Conservation (phyloP, 2,797 vertebrate genomes). For the Pseudochromis fuscus region DNA sequence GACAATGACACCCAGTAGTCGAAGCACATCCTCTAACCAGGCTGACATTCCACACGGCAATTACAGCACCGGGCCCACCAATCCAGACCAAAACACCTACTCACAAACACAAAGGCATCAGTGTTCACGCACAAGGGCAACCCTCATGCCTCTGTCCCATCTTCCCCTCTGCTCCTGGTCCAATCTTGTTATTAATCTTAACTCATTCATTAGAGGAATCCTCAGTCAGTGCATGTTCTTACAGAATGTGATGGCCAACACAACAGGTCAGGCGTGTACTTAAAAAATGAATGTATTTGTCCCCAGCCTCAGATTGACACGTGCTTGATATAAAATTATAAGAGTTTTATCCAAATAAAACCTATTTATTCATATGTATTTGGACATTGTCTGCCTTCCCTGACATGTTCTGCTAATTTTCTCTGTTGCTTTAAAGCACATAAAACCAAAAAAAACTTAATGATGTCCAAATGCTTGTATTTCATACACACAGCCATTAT, state of each 20-base stretch:
- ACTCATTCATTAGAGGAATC: constrained; percentile 80
- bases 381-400: constrained; percentile 15
- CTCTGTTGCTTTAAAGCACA: constrained; percentile 64
- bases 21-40: constrained; percentile 78
- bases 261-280: constrained; percentile 43
- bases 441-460: constrained; percentile 64
- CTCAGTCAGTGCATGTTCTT: constrained; percentile 72
- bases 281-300: too few species aligned
- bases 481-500: constrained; percentile 71
- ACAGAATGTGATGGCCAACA: constrained; percentile 71
- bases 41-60: constrained; percentile 84
- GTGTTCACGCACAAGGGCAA: constrained; percentile 84
- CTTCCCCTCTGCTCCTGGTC: constrained; percentile 67
- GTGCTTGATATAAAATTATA: background rate
- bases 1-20: constrained; percentile 85
- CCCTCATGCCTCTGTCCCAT: constrained; percentile 71
- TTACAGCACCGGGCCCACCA: constrained; percentile 83
- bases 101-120: constrained; percentile 77
- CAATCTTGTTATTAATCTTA: constrained; percentile 84
- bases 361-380: constrained; percentile 9
- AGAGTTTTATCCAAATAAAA: constrained; percentile 21
- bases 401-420: constrained; percentile 57
- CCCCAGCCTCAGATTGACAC: too few species aligned
- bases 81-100: constrained; percentile 87
- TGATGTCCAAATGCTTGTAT: constrained; percentile 65